A percentile compares a stretch with the other conserved stretches of the same genome.
Conservation (phyloP, 2,797 vertebrate genomes). For the Aeoliscus strigatus region DNA sequence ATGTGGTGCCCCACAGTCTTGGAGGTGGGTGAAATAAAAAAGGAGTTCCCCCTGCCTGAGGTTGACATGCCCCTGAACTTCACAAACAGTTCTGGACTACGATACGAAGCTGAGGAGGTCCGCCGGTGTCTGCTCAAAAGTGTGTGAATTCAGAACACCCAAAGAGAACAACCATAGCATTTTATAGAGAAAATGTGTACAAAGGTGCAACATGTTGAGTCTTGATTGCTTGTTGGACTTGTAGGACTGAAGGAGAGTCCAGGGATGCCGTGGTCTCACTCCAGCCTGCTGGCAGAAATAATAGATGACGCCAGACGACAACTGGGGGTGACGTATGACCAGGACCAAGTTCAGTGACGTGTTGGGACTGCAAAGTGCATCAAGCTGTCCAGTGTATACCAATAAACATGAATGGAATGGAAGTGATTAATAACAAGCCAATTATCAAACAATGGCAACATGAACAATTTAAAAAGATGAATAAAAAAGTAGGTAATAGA, state of each 20-base stretch:
- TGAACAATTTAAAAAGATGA: too few species aligned
- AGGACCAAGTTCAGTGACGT: constrained; percentile 1
- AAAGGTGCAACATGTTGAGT: neutral
- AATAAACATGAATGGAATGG: too few species aligned
- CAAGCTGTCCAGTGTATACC: too few species aligned
- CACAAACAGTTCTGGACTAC: constrained; percentile 51
- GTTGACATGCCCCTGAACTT: constrained; percentile 47
- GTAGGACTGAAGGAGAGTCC: constrained; percentile 24
- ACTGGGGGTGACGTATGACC: constrained; percentile 21
- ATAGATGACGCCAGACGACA: constrained; percentile 30
- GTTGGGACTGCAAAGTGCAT: too few species aligned
- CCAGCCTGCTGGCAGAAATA: constrained; percentile 25
- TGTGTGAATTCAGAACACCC: neutral
- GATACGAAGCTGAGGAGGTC: constrained; percentile 70
- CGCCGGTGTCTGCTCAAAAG: constrained; percentile 60
- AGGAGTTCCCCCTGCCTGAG: constrained; percentile 33
- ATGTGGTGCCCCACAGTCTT: constrained; percentile 56
- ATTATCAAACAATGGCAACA: too few species aligned
- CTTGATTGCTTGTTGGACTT: neutral
- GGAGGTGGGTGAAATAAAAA: constrained; percentile 40
- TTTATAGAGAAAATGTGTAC: too few species aligned
- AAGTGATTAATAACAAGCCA: too few species aligned
- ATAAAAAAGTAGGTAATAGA: too few species aligned
- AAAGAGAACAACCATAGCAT: too few species aligned
- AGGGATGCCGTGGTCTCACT: constrained; percentile 38